Percentiles rank a stretch among this genome's conserved stretches.
phyloP scores from a whole-genome alignment of 2,113 vertebrate genomes.

The Psittacula cyanocephala region DNA sequence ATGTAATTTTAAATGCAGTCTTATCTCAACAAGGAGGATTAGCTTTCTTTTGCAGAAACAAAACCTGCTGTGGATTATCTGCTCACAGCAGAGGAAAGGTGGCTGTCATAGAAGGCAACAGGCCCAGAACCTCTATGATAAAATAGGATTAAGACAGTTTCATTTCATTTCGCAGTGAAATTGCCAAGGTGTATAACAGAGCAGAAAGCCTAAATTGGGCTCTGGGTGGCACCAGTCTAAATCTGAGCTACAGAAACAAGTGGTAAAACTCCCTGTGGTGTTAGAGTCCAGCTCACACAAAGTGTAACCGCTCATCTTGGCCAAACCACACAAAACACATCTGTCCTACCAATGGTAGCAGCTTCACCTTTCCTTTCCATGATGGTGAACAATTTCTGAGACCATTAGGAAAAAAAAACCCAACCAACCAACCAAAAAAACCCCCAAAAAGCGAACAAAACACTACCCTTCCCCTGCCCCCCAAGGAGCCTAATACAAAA shows the following conservation, averaged over 20 bases:
- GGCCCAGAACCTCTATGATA: background rate
- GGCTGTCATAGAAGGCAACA: background rate
- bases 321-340: background rate
- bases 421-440: background rate
- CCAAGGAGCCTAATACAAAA: background rate
- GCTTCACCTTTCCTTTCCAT: background rate
- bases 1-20: background rate
- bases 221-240: background rate
- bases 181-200: background rate
- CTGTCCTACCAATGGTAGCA: background rate
- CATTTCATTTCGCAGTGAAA: background rate
- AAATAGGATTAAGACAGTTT: background rate
- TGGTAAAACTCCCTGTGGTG: background rate
- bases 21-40: background rate
- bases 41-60: background rate
- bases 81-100: background rate
- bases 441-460: background rate
- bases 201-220: background rate
- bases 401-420: background rate
- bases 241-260: background rate
- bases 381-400: background rate
- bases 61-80: background rate
- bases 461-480: background rate
- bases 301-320: background rate
- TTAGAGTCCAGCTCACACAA: background rate